phyloP scores from a whole-genome alignment of 2,797 vertebrate genomes.

The Clarias fuscus region DNA sequence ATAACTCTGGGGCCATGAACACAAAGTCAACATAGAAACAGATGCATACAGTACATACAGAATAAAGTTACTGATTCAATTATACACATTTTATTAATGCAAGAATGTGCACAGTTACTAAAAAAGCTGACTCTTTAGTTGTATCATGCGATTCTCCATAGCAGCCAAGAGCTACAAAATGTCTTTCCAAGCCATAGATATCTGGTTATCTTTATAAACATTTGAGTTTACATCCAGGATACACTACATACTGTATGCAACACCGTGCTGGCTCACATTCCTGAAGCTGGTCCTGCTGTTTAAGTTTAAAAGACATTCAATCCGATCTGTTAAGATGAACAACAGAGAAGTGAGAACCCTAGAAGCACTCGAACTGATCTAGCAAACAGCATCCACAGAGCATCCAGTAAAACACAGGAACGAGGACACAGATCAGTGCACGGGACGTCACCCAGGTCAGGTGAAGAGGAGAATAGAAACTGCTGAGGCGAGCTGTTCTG shows the following conservation, averaged over 20 bases:
- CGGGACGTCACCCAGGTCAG: background rate
- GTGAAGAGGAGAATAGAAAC: slow-evolving; percentile 34
- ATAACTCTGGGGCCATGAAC: background rate
- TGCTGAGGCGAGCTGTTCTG: slow-evolving; percentile 31
- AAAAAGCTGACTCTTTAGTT: background rate
- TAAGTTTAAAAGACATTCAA: background rate
- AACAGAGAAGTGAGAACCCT: background rate
- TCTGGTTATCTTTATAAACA: background rate
- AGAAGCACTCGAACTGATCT: background rate
- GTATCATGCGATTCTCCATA: too few species aligned
- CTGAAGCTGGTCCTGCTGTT: too few species aligned
- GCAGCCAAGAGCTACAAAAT: background rate
- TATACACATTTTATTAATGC: background rate
- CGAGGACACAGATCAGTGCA: background rate
- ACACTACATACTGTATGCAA: too few species aligned
- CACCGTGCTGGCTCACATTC: too few species aligned
- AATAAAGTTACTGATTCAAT: background rate
- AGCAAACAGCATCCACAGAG: background rate
- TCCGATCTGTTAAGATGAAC: background rate
- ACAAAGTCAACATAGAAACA: background rate
- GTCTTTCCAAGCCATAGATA: background rate
- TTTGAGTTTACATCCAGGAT: background rate
- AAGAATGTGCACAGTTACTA: background rate
- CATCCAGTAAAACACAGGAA: background rate
- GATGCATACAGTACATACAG: background rate